Conservation (phyloP, 1,140 invertebrate species). For the Drosophila pseudoobscura region DNA sequence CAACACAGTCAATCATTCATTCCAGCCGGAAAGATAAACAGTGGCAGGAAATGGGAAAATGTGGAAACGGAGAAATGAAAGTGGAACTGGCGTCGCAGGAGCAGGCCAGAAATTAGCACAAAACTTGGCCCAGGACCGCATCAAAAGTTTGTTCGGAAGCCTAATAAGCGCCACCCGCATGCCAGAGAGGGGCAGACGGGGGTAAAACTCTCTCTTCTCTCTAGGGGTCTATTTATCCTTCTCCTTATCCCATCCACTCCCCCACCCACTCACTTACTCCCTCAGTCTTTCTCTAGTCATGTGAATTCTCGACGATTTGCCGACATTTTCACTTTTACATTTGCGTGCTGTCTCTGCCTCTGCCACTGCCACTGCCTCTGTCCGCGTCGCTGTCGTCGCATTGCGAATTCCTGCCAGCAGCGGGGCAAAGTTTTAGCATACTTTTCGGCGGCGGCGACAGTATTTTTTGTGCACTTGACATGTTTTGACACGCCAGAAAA, state of each 20-base stretch:
- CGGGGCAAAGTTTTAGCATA: slow-evolving; percentile 67
- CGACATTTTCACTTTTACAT: slow-evolving; percentile 61
- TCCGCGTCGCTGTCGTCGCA: slow-evolving; percentile 55
- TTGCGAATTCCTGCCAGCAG: slow-evolving; percentile 63
- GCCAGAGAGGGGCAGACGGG: too few species aligned
- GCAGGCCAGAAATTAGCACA: slow-evolving; percentile 34
- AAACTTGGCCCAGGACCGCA: slow-evolving; percentile 38
- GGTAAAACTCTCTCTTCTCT: background rate
- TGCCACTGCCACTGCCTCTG: slow-evolving; percentile 5
- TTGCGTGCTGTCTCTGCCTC: slow-evolving; percentile 34
- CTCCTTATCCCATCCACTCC: too few species aligned
- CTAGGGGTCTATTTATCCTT: too few species aligned
- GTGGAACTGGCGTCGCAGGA: background rate
- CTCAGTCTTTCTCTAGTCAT: slow-evolving; percentile 8
- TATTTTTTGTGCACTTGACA: slow-evolving; percentile 80
- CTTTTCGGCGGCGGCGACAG: slow-evolving; percentile 69
- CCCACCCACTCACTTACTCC: too few species aligned
- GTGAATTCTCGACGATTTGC: slow-evolving; percentile 50
- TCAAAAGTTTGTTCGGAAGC: slow-evolving; percentile 48
- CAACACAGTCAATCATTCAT: slow-evolving; percentile 77
- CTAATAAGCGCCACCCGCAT: slow-evolving; percentile 36
- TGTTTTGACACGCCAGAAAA: slow-evolving; percentile 67
- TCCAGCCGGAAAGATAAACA: slow-evolving; percentile 67
- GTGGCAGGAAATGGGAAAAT: slow-evolving; percentile 13
- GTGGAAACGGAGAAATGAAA: background rate